Base-by-base conservation (phyloP, 2,888 invertebrate genomes). In the Torymus aiolomorphi region DNA sequence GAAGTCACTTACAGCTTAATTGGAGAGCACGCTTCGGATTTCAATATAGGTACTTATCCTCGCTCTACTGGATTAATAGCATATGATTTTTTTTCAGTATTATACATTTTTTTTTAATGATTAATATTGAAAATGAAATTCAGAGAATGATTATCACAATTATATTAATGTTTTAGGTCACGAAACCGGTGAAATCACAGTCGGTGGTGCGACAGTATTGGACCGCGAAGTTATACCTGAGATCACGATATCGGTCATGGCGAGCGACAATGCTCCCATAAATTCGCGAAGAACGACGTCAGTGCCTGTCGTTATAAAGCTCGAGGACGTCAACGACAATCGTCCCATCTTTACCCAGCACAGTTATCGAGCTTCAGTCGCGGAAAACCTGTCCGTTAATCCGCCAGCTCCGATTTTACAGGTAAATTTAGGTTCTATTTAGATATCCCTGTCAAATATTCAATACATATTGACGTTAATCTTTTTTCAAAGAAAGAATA, bases 291-390 rank as follows among this genome's bases (percentile, higher is more conserved):
- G 95, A 85, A 93, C 94, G 2, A 93, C 94, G n/a, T 94, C 95
- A 20, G 95, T 95, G 0, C 95, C 95, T 31, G 95, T 97, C 2
- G 93, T 95, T 86, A 93, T 97, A 62, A 94, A 94, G 89, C 92
- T 97, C 12, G 88, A 93, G 42, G 97, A 98, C 89, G 93, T 96
- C n/a, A 97, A 98, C 90, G 97, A 98, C 90, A 97, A 97, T 90
- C 91, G 94, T 0, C 98, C 98, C 0, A 91, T 94, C 63, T 98
- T 98, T 90, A 93, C 93, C 0, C 95, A 95, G 84, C 93, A 93
- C 66, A 93, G 93, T 11, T 97, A 97, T 90, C 93, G 94, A 84
- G 94, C 95, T 0, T 95, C 94, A 0, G 95, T 97, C 14, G 95
- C 96, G 0, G 97, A 97, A 89, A 97, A 96, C 89, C 92, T 96